Evolutionary conservation across 1,140 invertebrate species (phyloP).

Genomic region (Rhyzopertha dominica): DNA sequence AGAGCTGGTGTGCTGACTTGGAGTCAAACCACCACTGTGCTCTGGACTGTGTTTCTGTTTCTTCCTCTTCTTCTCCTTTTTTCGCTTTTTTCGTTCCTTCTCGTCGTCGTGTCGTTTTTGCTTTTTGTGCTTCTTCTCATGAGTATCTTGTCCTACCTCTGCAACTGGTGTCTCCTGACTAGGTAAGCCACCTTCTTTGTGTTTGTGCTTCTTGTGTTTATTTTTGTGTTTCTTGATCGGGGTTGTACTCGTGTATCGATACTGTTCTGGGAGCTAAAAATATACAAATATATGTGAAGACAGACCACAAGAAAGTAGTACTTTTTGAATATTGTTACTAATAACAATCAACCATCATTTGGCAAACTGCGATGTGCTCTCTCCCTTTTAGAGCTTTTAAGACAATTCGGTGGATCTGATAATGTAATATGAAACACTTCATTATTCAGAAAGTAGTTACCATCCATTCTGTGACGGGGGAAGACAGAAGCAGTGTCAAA

Average conservation of each 20-base stretch:
- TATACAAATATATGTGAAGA: conserved; percentile 15
- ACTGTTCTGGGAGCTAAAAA: conserved; percentile 87
- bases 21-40: conserved; percentile 66
- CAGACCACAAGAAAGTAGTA: too few relatives aligned
- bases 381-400: too few relatives aligned
- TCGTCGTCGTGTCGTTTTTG: conserved; percentile 91
- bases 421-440: too few relatives aligned
- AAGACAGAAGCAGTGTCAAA: too few relatives aligned
- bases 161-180: conserved; percentile 64
- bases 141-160: conserved; percentile 70
- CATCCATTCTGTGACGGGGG: too few relatives aligned
- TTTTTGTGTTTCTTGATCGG: conserved; percentile 90
- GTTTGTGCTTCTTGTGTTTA: conserved; percentile 93
- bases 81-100: conserved; percentile 88
- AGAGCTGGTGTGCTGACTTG: conserved; percentile 63
- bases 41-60: conserved; percentile 91
- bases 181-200: conserved; percentile 73
- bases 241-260: conserved; percentile 86
- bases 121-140: conserved; percentile 95
- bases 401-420: too few relatives aligned
- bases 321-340: too few relatives aligned
- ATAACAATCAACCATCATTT: too few relatives aligned
- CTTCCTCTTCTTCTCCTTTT: conserved; percentile 94
- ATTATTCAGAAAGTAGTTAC: too few relatives aligned
- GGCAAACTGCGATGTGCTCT: too few relatives aligned